These are phyloP conservation scores for Orthonevra nobilis DNA, from an alignment of 2,888 invertebrate species.

Conservation along the genomic window DNA sequence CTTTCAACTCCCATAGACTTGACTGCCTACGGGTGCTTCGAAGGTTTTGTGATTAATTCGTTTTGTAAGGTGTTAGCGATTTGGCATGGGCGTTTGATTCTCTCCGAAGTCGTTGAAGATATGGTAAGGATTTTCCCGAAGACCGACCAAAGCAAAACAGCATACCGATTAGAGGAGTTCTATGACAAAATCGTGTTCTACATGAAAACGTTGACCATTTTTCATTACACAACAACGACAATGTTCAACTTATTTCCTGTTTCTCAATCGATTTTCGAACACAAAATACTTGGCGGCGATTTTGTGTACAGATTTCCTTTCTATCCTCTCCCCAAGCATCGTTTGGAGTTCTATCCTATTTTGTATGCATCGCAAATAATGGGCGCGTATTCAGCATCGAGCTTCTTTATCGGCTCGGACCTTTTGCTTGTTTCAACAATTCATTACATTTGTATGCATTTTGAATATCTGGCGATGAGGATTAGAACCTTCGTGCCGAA, in stretches of 20 bases:
- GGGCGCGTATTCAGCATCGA: slow-evolving; percentile 43
- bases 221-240: slow-evolving; percentile 57
- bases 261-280: slow-evolving; percentile 57
- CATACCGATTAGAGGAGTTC: slow-evolving; percentile 52
- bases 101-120: slow-evolving; percentile 35
- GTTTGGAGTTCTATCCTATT: slow-evolving; percentile 20
- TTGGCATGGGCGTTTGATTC: slow-evolving; percentile 34
- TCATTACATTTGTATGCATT: slow-evolving; percentile 72
- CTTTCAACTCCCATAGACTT: slow-evolving; percentile 23
- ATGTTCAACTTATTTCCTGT: slow-evolving; percentile 71
- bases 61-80: slow-evolving; percentile 34
- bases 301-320: slow-evolving; percentile 67
- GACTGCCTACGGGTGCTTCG: slow-evolving; percentile 40
- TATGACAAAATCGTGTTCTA: slow-evolving; percentile 41
- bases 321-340: slow-evolving; percentile 56
- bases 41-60: slow-evolving; percentile 34
- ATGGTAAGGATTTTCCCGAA: slow-evolving; percentile 63
- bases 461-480: slow-evolving; percentile 58
- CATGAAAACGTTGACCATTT: slow-evolving; percentile 53
- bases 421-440: slow-evolving; percentile 64
- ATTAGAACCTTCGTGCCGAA: slow-evolving; percentile 65
- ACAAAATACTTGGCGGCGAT: slow-evolving; percentile 8
- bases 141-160: slow-evolving; percentile 20
- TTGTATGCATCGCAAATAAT: slow-evolving; percentile 54
- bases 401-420: slow-evolving; percentile 69